Percentiles rank a stretch among this genome's conserved stretches.
Evolutionary conservation across 2,888 invertebrate species (phyloP).

Genomic region (Baccha elongata): DNA sequence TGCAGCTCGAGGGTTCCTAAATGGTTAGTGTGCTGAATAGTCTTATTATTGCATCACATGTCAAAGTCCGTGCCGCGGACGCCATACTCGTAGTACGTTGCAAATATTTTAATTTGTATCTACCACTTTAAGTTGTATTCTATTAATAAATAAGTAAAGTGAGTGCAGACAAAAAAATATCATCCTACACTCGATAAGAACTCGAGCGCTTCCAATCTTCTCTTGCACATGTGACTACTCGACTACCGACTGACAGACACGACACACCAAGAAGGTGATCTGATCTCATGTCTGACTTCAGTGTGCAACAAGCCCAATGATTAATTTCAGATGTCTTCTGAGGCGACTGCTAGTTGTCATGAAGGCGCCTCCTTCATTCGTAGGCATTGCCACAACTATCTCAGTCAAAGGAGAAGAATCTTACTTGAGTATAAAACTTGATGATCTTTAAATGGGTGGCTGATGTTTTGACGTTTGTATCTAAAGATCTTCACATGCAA

Average conservation of each 20-base stretch:
- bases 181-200: constrained; percentile 56
- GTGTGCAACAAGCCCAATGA: constrained; percentile 51
- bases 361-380: constrained; percentile 68
- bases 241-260: neutral
- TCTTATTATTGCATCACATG: constrained; percentile 43
- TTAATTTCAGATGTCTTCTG: constrained; percentile 65
- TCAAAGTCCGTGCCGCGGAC: constrained; percentile 18
- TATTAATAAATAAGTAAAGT: constrained; percentile 26
- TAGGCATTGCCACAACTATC: constrained; percentile 2
- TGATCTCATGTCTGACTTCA: constrained; percentile 52
- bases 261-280: constrained; percentile 7
- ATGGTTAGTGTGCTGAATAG: constrained; percentile 18
- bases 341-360: constrained; percentile 70
- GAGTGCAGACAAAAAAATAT: neutral
- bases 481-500: constrained; percentile 48
- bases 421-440: constrained; percentile 28
- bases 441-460: constrained; percentile 59
- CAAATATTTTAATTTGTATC: constrained; percentile 13
- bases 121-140: constrained; percentile 3
- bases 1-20: neutral
- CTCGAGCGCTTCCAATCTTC: constrained; percentile 30
- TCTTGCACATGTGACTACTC: neutral
- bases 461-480: constrained; percentile 2
- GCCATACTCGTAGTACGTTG: constrained; percentile 1
- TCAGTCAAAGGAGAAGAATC: constrained; percentile 29